Evolutionary conservation across 2,113 vertebrate species (phyloP), one percentile per base, ranked within the genome.

Genomic region (Lophura nycthemera): DNA sequence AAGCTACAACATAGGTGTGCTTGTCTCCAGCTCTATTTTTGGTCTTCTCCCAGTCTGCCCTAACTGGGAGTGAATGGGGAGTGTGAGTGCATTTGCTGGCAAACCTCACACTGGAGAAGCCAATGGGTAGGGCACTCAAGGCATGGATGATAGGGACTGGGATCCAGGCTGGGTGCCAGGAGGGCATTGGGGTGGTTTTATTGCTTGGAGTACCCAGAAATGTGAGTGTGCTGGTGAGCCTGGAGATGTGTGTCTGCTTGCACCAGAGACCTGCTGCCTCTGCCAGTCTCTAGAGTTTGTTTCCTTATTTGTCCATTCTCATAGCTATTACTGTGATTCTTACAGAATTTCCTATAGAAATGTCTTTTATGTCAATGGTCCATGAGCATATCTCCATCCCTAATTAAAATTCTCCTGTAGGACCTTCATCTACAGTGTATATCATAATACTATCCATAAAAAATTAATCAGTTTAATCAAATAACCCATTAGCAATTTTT

Each of bases 71-170:
- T 25, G 18, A 24, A 27, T 20, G 32, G 13, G 25, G 21, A 13
- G 21, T 1, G 1, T 18, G 19, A 16, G 5, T 6, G 14, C 42
- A 47, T 63, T 63, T 22, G 36, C 15, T 63, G 36, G 21, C 0
- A 7, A 86, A 43, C 10, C 36, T 5, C 29, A 18, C 47, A 29
- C 2, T 2, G 6, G 8, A 42, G 17, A 4, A 69, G 42, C 3
- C 1, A 6, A 14, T 1, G 3, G 45, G 15, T 11, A 1, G 4
- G 16, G 12, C 8, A 74, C 3, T 12, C 1, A 0, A 11, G 12
- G 14, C 17, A 22, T 0, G 2, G 14, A 15, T 42, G 40, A 61
- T 11, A 43, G 22, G 6, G 6, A 14, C 4, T 1, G 11, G 20
- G n/a, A 45, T 63, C 10, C 1, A 2, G 24, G 29, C 13, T 63